Evolutionary conservation across 1,140 invertebrate genomes (phyloP).

Genomic region (Drosophila albomicans): DNA sequence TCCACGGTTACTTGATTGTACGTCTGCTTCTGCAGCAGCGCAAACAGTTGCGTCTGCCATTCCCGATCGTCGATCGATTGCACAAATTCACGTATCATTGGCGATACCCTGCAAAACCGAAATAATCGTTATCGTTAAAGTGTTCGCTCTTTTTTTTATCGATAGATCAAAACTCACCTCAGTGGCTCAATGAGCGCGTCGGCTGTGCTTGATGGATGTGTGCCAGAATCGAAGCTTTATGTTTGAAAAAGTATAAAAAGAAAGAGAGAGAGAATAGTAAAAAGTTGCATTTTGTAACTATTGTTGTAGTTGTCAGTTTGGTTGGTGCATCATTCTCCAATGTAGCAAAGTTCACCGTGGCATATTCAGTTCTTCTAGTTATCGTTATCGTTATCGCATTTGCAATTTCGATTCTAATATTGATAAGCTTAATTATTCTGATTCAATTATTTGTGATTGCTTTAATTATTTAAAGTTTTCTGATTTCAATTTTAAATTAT

Average conservation of each 20-base stretch:
- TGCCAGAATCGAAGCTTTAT: slow-evolving; percentile 86
- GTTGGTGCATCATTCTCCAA: slow-evolving; percentile 23
- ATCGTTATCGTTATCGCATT: slow-evolving; percentile 9
- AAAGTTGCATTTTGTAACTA: slow-evolving; percentile 8
- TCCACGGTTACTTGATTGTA: slow-evolving; percentile 99
- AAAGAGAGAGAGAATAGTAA: slow-evolving; percentile 45
- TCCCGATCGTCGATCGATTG: slow-evolving; percentile 96
- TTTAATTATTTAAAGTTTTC: too few species aligned
- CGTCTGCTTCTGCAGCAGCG: slow-evolving; percentile 96
- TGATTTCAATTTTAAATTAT: too few species aligned
- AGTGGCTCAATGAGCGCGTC: slow-evolving; percentile 85
- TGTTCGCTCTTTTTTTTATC: neutral
- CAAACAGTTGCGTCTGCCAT: slow-evolving; percentile 96
- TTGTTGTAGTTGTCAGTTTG: slow-evolving; percentile 12
- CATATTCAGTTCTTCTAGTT: neutral
- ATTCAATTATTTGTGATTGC: too few species aligned
- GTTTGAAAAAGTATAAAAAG: slow-evolving; percentile 27
- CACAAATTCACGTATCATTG: slow-evolving; percentile 96
- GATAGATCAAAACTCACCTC: slow-evolving; percentile 60
- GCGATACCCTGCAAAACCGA: slow-evolving; percentile 88
- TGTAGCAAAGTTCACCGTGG: slow-evolving; percentile 13
- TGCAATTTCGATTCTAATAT: neutral
- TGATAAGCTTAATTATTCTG: too few species aligned
- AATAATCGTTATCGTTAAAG: slow-evolving; percentile 3
- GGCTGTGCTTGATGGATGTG: slow-evolving; percentile 86